Percentiles rank a stretch among this genome's conserved stretches.
phyloP scores from a whole-genome alignment of 2,888 invertebrate genomes.

The Miltochrista miniata region DNA sequence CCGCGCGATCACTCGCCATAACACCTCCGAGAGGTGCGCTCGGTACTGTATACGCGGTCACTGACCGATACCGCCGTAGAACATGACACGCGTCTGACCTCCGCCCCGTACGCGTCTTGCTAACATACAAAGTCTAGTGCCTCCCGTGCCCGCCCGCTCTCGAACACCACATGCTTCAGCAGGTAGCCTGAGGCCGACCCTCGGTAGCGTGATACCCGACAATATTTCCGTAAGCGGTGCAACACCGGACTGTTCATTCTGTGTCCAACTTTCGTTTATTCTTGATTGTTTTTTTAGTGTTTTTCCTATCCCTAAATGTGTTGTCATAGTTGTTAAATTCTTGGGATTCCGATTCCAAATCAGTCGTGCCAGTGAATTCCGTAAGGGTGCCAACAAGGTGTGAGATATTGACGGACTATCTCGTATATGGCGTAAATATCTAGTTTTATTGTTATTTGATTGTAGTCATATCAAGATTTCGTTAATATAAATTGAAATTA shows the following conservation, averaged over 20 bases:
- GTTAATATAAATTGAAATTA: constrained; percentile 13
- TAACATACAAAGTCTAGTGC: constrained; percentile 20
- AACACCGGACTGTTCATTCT: constrained; percentile 55
- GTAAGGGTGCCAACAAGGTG: constrained; percentile 37
- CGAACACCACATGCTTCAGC: constrained; percentile 50
- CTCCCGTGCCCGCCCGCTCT: constrained; percentile 37
- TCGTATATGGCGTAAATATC: constrained; percentile 6
- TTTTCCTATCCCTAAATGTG: constrained; percentile 74
- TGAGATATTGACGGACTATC: constrained; percentile 35
- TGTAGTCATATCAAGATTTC: background rate
- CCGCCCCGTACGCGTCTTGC: constrained; percentile 41
- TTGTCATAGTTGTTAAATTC: constrained; percentile 58
- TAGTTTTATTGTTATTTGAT: constrained; percentile 1
- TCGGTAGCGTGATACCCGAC: constrained; percentile 70
- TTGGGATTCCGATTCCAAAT: constrained; percentile 46
- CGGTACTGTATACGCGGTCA: constrained; percentile 63
- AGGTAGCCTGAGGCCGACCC: constrained; percentile 63
- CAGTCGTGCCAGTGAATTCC: constrained; percentile 42
- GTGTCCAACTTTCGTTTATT: constrained; percentile 74
- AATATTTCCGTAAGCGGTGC: constrained; percentile 65
- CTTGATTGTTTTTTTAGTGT: constrained; percentile 76
- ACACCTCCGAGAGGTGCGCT: constrained; percentile 63
- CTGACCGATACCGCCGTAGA: constrained; percentile 65
- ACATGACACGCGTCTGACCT: constrained; percentile 40
- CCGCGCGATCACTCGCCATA: constrained; percentile 62